These are phyloP conservation scores for Oxyteleia sp. DNA, from an alignment of 2,888 invertebrate species.

Conservation along the genomic window DNA sequence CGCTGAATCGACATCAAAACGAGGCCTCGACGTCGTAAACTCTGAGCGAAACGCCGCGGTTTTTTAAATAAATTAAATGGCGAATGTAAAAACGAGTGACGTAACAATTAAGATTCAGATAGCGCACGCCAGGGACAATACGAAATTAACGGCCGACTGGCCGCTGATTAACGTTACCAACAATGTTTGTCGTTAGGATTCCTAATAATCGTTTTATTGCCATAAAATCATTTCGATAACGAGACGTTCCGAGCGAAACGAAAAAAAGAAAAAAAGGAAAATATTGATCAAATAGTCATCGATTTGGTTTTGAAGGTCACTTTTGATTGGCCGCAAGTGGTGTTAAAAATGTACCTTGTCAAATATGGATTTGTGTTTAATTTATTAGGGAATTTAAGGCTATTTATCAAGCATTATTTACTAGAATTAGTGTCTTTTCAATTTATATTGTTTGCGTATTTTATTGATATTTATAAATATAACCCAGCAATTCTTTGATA, in stretches of 20 bases:
- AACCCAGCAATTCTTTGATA: too few species aligned
- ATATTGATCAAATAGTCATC: constrained; percentile 1
- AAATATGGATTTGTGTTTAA: too few species aligned
- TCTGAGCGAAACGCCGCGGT: too few species aligned
- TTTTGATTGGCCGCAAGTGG: not conserved
- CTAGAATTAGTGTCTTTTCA: too few species aligned
- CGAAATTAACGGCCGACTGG: not conserved
- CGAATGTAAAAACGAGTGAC: not conserved
- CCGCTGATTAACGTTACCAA: not conserved
- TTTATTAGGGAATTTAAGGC: too few species aligned
- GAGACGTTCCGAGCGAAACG: constrained; percentile 11
- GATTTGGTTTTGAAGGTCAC: constrained; percentile 27
- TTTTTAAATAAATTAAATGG: not conserved
- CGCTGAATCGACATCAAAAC: not conserved
- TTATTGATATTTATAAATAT: too few species aligned
- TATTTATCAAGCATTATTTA: too few species aligned
- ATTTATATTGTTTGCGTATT: too few species aligned
- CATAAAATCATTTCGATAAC: constrained; percentile 16
- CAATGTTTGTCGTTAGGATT: not conserved
- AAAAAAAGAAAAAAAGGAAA: not conserved
- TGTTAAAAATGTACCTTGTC: constrained; percentile 8
- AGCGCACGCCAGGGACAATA: not conserved
- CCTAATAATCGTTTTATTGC: constrained; percentile 14
- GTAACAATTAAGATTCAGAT: not conserved
- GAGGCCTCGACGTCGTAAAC: too few species aligned